phyloP scores from a whole-genome alignment of 2,797 vertebrate genomes.

The Oryzias sinensis region DNA sequence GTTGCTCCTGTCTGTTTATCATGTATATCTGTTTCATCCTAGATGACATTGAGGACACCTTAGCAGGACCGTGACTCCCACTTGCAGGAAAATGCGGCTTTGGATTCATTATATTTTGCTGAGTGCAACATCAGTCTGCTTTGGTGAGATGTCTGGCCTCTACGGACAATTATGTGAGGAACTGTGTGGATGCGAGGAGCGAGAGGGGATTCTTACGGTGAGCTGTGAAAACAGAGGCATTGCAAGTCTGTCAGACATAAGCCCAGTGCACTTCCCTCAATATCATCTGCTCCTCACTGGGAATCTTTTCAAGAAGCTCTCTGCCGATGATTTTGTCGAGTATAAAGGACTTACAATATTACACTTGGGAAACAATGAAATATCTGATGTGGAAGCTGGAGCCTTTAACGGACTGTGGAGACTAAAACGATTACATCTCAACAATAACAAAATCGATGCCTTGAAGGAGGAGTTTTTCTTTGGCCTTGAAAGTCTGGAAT shows the following conservation, averaged over 20 bases:
- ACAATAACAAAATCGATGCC: constrained; percentile 95
- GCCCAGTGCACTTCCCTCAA: constrained; percentile 84
- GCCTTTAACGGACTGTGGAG: constrained; percentile 93
- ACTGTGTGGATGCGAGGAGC: constrained; percentile 94
- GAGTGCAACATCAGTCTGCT: constrained; percentile 84
- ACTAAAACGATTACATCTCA: constrained; percentile 92
- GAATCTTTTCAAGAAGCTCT: constrained; percentile 89
- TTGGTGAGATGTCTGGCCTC: constrained; percentile 86
- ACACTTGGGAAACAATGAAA: constrained; percentile 94
- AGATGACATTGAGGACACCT: constrained; percentile 76
- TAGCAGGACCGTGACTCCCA: constrained; percentile 63
- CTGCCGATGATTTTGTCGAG: constrained; percentile 88
- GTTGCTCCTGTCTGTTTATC: constrained; percentile 51
- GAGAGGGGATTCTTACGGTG: constrained; percentile 90
- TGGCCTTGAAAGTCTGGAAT: constrained; percentile 94
- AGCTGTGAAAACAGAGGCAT: constrained; percentile 96
- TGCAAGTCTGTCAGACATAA: constrained; percentile 88
- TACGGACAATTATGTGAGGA: constrained; percentile 93
- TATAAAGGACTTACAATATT: constrained; percentile 92
- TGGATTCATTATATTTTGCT: constrained; percentile 88
- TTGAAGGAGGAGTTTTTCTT: constrained; percentile 91
- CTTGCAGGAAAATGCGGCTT: constrained; percentile 87
- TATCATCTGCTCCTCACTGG: constrained; percentile 94
- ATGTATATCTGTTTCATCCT: constrained; percentile 72
- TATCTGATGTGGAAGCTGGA: constrained; percentile 91